Conservation (phyloP, 1,140 invertebrate species). For the Drosophila insularis region DNA sequence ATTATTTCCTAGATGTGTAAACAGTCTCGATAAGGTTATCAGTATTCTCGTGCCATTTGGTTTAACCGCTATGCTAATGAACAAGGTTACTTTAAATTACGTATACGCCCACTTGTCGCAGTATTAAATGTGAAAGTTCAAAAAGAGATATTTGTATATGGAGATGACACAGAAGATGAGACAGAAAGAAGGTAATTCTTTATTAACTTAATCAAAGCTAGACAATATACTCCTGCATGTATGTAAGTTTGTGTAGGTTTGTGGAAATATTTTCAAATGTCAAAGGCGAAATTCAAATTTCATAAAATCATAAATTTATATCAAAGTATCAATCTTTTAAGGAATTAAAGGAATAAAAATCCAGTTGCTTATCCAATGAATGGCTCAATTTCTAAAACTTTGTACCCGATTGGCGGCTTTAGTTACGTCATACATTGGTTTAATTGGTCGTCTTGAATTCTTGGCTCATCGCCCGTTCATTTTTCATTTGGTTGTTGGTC, state of each 20-base stretch:
- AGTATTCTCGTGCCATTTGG: neutral
- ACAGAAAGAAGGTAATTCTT: neutral
- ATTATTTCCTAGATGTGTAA: too few species aligned
- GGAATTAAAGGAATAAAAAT: too few species aligned
- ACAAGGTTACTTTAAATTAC: conserved; percentile 67
- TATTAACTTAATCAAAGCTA: neutral
- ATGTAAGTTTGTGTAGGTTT: too few species aligned
- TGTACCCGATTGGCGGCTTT: neutral
- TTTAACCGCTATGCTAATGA: neutral
- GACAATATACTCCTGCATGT: neutral
- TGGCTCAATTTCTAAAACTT: too few species aligned
- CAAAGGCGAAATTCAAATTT: neutral
- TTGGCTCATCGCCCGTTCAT: conserved; percentile 26
- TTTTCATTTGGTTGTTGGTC: conserved; percentile 30
- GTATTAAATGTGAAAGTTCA: conserved; percentile 71
- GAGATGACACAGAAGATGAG: conserved; percentile 29
- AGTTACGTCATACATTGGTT: neutral
- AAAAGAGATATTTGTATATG: conserved; percentile 46
- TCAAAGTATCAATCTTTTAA: too few species aligned
- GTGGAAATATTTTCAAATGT: neutral
- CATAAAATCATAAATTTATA: neutral
- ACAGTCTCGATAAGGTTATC: too few species aligned
- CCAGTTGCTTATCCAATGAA: too few species aligned
- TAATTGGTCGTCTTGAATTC: neutral
- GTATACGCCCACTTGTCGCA: conserved; percentile 54